These are phyloP conservation scores for Aplysina aerophoba DNA, from an alignment of 37 sponge, comb jelly and placozoan genomes.

Conservation along the genomic window DNA sequence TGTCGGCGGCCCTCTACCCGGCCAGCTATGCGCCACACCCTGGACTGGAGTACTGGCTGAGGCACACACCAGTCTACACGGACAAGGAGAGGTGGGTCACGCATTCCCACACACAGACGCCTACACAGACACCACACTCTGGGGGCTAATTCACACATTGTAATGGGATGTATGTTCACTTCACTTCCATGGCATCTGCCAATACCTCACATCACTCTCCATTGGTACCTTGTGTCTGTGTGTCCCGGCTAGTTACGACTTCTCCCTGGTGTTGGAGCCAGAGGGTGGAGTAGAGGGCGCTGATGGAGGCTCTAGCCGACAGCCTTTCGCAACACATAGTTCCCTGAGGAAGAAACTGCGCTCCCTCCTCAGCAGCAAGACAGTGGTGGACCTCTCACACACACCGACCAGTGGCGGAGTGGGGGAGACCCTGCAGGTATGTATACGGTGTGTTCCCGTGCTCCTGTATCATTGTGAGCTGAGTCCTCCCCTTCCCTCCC, in stretches of 20 bases:
- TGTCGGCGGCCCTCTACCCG: slow-evolving; percentile 65
- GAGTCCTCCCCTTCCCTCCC: too few species aligned
- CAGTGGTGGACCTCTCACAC: too few species aligned
- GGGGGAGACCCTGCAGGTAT: not conserved
- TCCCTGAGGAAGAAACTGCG: not conserved
- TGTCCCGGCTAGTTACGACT: slow-evolving; percentile 36
- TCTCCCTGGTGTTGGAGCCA: slow-evolving; percentile 51
- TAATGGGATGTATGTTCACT: not conserved
- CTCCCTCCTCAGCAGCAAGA: too few species aligned
- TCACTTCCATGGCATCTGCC: too few species aligned
- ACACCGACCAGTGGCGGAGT: too few species aligned
- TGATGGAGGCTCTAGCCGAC: not conserved
- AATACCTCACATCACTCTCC: too few species aligned
- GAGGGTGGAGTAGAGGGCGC: not conserved
- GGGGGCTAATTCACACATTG: too few species aligned
- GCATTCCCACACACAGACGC: not conserved
- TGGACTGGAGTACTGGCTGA: slow-evolving; percentile 45
- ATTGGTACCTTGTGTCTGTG: too few species aligned
- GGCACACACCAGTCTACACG: slow-evolving; percentile 5
- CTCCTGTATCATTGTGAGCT: too few species aligned
- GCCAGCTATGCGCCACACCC: slow-evolving; percentile 23
- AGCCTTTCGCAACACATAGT: not conserved
- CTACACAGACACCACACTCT: too few species aligned
- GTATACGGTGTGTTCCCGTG: not conserved
- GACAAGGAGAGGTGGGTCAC: slow-evolving; percentile 61